These are phyloP conservation scores for Drosophila stalkeri DNA, from an alignment of 2,888 invertebrate genomes.

Conservation along the genomic window DNA sequence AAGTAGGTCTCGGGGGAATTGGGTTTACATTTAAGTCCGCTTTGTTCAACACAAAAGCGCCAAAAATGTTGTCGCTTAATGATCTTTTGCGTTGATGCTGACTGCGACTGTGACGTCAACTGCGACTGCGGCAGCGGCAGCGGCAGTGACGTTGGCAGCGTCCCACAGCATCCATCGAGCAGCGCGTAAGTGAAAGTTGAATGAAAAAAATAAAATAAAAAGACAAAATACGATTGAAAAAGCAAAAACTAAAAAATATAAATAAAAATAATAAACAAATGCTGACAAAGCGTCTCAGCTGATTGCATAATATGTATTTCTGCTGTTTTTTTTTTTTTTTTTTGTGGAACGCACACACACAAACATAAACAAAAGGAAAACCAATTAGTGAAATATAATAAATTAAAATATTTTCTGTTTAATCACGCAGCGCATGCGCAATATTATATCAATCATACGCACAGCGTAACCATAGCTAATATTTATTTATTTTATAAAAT, in stretches of 20 bases:
- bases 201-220: slow-evolving; percentile 38
- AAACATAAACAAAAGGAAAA: slow-evolving; percentile 6
- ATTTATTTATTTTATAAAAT: too few species aligned
- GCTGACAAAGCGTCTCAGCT: slow-evolving; percentile 51
- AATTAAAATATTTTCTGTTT: slow-evolving; percentile 6
- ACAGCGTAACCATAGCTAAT: background rate
- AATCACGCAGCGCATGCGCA: slow-evolving; percentile 24
- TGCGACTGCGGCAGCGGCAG: slow-evolving; percentile 3
- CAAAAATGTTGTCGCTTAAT: slow-evolving; percentile 71
- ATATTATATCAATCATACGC: slow-evolving; percentile 37
- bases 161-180: slow-evolving; percentile 68
- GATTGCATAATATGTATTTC: slow-evolving; percentile 58
- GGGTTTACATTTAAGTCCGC: slow-evolving; percentile 45
- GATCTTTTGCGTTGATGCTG: slow-evolving; percentile 44
- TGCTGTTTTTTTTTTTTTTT: background rate
- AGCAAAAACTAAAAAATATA: slow-evolving; percentile 38
- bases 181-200: slow-evolving; percentile 71
- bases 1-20: slow-evolving; percentile 62
- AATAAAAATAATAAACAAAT: slow-evolving; percentile 61
- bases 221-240: slow-evolving; percentile 43
- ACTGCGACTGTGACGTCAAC: background rate
- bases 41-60: slow-evolving; percentile 50
- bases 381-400: slow-evolving; percentile 13
- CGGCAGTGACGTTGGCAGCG: slow-evolving; percentile 22
- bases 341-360: slow-evolving; percentile 29